Evolutionary conservation across 2,888 invertebrate species (phyloP).

Genomic region (Epicampocera succincta): DNA sequence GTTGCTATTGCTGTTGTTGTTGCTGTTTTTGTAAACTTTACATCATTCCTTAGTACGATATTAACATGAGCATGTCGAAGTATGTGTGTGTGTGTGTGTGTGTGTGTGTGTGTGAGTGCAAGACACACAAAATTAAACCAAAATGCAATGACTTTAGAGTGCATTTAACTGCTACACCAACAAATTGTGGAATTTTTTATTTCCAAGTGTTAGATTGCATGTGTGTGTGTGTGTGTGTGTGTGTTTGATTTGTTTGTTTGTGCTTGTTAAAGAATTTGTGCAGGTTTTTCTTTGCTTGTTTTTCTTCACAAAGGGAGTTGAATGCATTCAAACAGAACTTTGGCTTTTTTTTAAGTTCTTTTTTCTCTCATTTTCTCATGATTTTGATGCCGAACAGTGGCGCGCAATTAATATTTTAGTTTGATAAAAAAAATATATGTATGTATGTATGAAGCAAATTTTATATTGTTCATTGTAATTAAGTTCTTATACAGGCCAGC

Average conservation of each 20-base stretch:
- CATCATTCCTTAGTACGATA: conserved; percentile 53
- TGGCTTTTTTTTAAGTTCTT: conserved; percentile 23
- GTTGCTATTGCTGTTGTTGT: conserved; percentile 8
- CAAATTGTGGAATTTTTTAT: conserved; percentile 48
- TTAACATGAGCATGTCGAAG: conserved; percentile 38
- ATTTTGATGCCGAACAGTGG: conserved; percentile 34
- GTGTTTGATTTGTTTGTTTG: conserved; percentile 12
- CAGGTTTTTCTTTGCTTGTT: conserved; percentile 4
- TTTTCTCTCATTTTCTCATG: conserved; percentile 22
- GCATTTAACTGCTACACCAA: conserved; percentile 69
- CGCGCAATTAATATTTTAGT: background rate
- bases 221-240: background rate
- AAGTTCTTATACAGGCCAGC: too few species aligned
- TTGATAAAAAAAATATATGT: background rate
- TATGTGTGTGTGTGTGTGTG: conserved; percentile 22
- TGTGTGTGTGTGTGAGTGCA: conserved; percentile 39
- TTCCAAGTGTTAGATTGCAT: too few species aligned
- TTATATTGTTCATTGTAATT: too few species aligned
- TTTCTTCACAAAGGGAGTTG: conserved; percentile 52
- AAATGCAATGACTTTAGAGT: conserved; percentile 68
- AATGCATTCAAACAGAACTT: conserved; percentile 63
- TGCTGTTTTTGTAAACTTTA: conserved; percentile 41
- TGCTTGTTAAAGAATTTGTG: conserved; percentile 43
- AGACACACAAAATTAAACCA: conserved; percentile 42
- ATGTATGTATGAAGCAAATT: too few species aligned